Evolutionary conservation across 2,113 vertebrate species (phyloP), one percentile per base, ranked within the genome.

Genomic region (Elephas maximus): DNA sequence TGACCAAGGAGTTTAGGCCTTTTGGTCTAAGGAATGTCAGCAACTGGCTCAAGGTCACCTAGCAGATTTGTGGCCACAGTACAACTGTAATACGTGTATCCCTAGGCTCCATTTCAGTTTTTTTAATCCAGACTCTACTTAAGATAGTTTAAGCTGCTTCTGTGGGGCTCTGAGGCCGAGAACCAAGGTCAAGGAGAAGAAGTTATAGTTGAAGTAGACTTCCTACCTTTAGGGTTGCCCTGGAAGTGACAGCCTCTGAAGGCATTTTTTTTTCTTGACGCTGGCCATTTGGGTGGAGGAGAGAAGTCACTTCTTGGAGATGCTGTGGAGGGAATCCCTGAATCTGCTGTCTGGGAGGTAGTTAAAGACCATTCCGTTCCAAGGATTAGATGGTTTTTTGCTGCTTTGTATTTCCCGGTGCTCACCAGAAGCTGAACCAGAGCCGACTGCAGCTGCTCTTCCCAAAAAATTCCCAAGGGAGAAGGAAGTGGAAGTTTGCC

Each of bases 381-480:
- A 78, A 81, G 87, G 87, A 91, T 79, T 67, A 45, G 1, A 15
- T 6, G 24, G 11, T 69, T 23, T 1, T 89, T 44, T 48, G 7
- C 62, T 84, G 10, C 28, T 17, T 60, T 45, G 69, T 28, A 71
- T 51, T 84, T 94, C 83, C 83, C 60, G 21, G 74, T 0, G 3
- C 90, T 96, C 96, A 87, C 96, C 28, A 0, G 78, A 41, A 82
- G 24, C 62, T 96, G 96, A 97, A 90, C 93, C 82, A 60, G 67
- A 82, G 69, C 45, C 57, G 53, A 69, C 6, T 2, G 57, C 90
- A 90, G 91, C 96, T 94, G 93, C 78, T 76, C 20, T 79, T 62
- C 63, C 77, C 86, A 97, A 76, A 83, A 60, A 90, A 90, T 92
- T 96, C 94, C 90, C 81, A 30, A 78, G 78, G 51, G 88, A 88